Percentiles rank a stretch among this genome's conserved stretches.
These are phyloP conservation scores for Marmota monax DNA, from an alignment of 2,113 vertebrate genomes.

Conservation along the genomic window DNA sequence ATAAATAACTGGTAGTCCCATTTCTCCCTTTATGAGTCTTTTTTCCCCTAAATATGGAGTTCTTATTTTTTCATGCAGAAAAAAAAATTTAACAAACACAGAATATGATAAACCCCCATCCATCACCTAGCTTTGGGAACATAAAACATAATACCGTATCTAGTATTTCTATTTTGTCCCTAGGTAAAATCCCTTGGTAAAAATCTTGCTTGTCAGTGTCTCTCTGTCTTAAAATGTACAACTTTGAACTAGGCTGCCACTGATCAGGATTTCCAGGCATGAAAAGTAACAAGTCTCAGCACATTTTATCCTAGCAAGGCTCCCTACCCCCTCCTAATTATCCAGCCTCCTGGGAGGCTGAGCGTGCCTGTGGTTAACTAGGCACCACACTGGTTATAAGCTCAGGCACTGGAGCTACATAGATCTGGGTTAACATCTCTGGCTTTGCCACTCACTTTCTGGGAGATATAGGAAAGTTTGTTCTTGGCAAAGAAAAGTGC, in stretches of 20 bases:
- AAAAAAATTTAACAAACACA: background rate
- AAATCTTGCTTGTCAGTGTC: conserved; percentile 1
- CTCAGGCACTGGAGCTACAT: conserved; percentile 51
- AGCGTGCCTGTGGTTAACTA: conserved; percentile 14
- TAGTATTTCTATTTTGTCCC: background rate
- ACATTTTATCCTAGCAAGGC: background rate
- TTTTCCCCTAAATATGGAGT: background rate
- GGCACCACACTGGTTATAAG: background rate
- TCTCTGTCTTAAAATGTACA: background rate
- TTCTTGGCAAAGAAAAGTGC: background rate
- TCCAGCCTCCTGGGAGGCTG: background rate
- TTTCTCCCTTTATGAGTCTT: background rate
- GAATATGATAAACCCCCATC: background rate
- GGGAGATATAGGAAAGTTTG: background rate
- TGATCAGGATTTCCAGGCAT: conserved; percentile 26
- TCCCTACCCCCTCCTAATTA: background rate
- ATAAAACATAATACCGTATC: background rate
- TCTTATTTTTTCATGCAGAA: background rate
- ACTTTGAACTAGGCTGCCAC: background rate
- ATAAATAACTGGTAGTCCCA: background rate
- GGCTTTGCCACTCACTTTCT: background rate
- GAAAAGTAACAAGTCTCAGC: conserved; percentile 48
- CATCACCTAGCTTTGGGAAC: background rate
- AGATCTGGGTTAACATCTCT: conserved; percentile 30
- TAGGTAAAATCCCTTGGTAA: background rate